Percentiles rank a stretch among this genome's conserved stretches.
Evolutionary conservation across 2,888 invertebrate species (phyloP).

Genomic region (Acronicta aceris): DNA sequence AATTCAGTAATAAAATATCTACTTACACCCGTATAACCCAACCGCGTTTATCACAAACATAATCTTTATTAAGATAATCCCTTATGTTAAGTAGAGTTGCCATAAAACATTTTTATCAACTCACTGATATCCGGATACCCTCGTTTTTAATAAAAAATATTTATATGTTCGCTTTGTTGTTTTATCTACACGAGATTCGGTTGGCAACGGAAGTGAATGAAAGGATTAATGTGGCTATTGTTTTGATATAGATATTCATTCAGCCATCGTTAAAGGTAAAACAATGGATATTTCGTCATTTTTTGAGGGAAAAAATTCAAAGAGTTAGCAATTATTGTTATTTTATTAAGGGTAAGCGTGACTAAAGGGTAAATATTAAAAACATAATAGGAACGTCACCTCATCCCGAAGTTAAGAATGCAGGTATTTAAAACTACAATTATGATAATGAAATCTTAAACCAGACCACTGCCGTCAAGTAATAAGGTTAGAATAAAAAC

Average conservation of each 20-base stretch:
- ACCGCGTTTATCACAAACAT: slow-evolving; percentile 18
- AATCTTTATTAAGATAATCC: slow-evolving; percentile 27
- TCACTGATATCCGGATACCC: slow-evolving; percentile 34
- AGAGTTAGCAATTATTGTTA: slow-evolving; percentile 5
- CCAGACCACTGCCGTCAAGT: no score
- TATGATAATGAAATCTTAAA: no score
- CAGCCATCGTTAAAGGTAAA: slow-evolving; percentile 22
- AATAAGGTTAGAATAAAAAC: no score
- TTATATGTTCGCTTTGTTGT: slow-evolving; percentile 45
- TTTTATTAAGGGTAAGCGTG: no score
- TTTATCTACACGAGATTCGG: slow-evolving; percentile 37
- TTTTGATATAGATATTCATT: slow-evolving; percentile 45
- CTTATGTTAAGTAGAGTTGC: slow-evolving; percentile 35
- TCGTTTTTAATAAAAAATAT: slow-evolving; percentile 57
- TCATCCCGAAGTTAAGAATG: no score
- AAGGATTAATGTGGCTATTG: slow-evolving; percentile 38
- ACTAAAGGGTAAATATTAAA: no score
- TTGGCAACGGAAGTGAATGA: slow-evolving; percentile 33
- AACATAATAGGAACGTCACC: no score
- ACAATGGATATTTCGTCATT: background rate
- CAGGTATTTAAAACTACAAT: no score
- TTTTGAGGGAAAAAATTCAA: slow-evolving; percentile 19
- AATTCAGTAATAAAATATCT: background rate
- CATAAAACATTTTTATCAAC: slow-evolving; percentile 53
- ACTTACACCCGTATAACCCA: slow-evolving; percentile 5